A percentile compares a stretch with the other conserved stretches of the same genome.
Evolutionary conservation across 2,888 invertebrate genomes (phyloP).

Genomic region (Anthrax anthrax): DNA sequence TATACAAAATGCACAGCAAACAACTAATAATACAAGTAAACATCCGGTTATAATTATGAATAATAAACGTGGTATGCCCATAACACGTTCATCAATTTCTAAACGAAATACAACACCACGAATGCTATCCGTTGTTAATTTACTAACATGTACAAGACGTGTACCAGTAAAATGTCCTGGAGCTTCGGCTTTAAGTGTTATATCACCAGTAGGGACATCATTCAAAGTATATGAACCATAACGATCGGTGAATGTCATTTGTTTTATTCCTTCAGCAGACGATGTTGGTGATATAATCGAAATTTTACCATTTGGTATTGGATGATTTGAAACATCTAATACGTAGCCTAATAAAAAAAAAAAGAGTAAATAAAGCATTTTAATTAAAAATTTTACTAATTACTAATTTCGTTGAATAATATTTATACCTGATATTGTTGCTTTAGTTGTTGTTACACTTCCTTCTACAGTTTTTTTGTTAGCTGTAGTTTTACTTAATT

Average conservation of each 20-base stretch:
- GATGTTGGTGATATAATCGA: constrained; percentile 33
- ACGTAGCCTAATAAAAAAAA: constrained; percentile 37
- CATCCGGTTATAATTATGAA: constrained; percentile 61
- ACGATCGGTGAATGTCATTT: constrained; percentile 23
- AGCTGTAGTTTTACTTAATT: not conserved
- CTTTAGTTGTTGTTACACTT: not conserved
- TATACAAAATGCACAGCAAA: constrained; percentile 23
- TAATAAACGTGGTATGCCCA: constrained; percentile 60
- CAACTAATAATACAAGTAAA: constrained; percentile 22
- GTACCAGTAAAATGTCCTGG: constrained; percentile 42
- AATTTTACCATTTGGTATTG: constrained; percentile 39
- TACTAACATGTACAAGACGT: constrained; percentile 26
- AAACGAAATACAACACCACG: constrained; percentile 53
- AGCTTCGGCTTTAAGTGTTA: constrained; percentile 41
- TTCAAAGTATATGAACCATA: constrained; percentile 22
- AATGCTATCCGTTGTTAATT: constrained; percentile 21
- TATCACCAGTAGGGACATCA: constrained; percentile 28
- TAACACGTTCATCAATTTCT: constrained; percentile 47
- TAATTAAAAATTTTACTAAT: not conserved
- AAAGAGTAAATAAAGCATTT: not conserved
- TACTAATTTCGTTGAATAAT: no score
- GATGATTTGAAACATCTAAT: constrained; percentile 43
- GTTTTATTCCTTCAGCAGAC: no score
- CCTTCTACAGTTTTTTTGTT: not conserved
- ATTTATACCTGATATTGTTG: constrained; percentile 14